Evolutionary conservation across 2,888 invertebrate genomes (phyloP), one percentile per base, ranked within the genome.

Genomic region (Gerosis bhagava): DNA sequence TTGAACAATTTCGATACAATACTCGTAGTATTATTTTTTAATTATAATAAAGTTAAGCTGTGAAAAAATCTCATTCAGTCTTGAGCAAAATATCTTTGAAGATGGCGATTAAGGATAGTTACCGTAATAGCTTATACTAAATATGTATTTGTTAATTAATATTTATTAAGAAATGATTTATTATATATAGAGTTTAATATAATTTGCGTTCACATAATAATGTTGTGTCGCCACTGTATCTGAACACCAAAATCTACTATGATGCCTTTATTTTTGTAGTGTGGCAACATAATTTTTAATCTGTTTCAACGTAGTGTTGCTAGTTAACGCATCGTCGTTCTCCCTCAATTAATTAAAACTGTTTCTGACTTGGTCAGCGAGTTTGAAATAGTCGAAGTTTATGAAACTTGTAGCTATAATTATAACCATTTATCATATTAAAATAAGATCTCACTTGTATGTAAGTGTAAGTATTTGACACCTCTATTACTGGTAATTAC

Each of bases 391-490:
- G 58, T 67, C 58, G 65, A 68, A 79, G 77, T 83, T 82, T 82
- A 65, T 70, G 63, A 79, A 80, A 80, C 78, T 77, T 77, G 56
- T 70, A 73, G 66, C 60, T 63, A 56, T 59, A 66, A 52, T 50
- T 65, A 51, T 74, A 70, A 67, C 62, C 66, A 59, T 61, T 63
- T 52, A 57, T 59, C 41, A 17, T 31, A 16, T 45, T 45, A 31
- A 45, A 24, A 10, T 77, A 79, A 75, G 81, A 83, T 83, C 81
- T 86, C 83, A 81, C 71, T 78, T 83, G 77, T 83, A 81, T 73
- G 80, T 80, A 82, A 69, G 65, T 60, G 62, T 64, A 60, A 49
- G 50, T 47, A 54, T n/a, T n/a, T 53, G 51, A 36, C 31, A 47
- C 17, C 19, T 39, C 50, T 43, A 29, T 45, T 24, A 6, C 22